Conservation (phyloP, 2,888 invertebrate species). For the Andrena hattorfiana region DNA sequence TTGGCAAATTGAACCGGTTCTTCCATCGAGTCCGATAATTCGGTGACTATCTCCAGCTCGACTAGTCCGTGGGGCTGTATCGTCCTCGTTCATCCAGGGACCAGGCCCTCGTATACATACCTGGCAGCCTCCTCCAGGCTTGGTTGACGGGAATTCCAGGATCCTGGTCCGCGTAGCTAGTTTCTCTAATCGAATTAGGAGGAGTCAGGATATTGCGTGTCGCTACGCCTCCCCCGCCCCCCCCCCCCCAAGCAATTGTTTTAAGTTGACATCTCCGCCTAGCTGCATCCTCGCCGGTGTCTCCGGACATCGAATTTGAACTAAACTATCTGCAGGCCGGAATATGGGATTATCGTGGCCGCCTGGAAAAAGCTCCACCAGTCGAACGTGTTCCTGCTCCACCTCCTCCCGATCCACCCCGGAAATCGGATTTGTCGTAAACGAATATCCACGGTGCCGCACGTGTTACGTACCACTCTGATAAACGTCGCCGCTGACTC, state of each 20-base stretch:
- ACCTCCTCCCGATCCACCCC: constrained; percentile 40
- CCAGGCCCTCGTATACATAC: constrained; percentile 40
- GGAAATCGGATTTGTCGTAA: constrained; percentile 65
- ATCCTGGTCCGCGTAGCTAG: constrained; percentile 76
- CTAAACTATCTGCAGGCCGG: constrained; percentile 81
- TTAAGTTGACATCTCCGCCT: constrained; percentile 84
- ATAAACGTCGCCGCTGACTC: not conserved
- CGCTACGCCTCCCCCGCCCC: constrained; percentile 70
- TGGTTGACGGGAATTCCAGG: constrained; percentile 67
- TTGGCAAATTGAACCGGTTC: constrained; percentile 83
- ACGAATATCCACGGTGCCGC: constrained; percentile 54
- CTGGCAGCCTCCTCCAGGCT: constrained; percentile 43
- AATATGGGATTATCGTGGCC: constrained; percentile 80
- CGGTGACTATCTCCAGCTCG: constrained; percentile 69
- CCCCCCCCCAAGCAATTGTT: constrained; percentile 79
- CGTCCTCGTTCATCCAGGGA: constrained; percentile 9
- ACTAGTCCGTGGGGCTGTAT: constrained; percentile 37
- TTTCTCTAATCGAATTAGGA: constrained; percentile 83
- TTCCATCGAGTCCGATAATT: constrained; percentile 84
- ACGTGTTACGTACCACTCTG: constrained; percentile 20
- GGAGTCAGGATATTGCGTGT: constrained; percentile 85
- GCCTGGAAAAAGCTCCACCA: constrained; percentile 60
- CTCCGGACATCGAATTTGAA: constrained; percentile 84
- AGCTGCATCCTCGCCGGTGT: constrained; percentile 61
- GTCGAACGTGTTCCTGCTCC: constrained; percentile 14